Base-by-base conservation (phyloP, 1,140 invertebrate genomes). In the Drosophila watanabei region DNA sequence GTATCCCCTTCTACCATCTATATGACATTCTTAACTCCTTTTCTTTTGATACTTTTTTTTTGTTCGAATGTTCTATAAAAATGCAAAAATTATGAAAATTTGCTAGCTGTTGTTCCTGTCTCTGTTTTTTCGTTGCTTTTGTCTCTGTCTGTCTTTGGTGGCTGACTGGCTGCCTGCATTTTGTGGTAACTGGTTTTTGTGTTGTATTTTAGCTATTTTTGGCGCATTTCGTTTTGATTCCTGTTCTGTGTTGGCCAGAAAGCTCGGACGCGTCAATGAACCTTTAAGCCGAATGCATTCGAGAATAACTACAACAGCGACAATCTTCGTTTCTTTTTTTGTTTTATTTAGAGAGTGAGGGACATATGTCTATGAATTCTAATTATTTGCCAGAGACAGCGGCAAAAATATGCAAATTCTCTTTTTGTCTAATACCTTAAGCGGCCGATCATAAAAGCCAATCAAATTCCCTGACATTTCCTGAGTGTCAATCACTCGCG, bases 71-170 rank as follows among this genome's bases (percentile, higher is more conserved):
- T 75, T 88, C 84, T 80, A 88, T 87, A 87, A 87, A 78, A 88
- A 88, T 83, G 84, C 80, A 83, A 80, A 87, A 87, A 87, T 87
- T 87, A 88, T 87, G 84, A 87, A 88, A 88, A 88, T 88, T 70
- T 62, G 32, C 86, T 20, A 28, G 76, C 43, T 43, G 46, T 43
- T 69, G 63, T 70, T 30, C 28, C 37, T 24, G 48, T 60, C 24
- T 61, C 30, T 59, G 13, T n/a, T 52, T 51, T 61, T 20, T 37
- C 11, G 62, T n/a, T 18, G 37, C 37, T 11, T 33, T 30, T 28
- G 39, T 79, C 20, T 68, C 61, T 70, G 52, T 80, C 45, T 56
- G 75, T 62, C 77, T 75, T 64, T 39, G 37, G 24, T 32, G n/a
- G n/a, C 18, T 20, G 30, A 18, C 18, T 24, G 28, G 20, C 39